phyloP scores from a whole-genome alignment of 1,140 invertebrate species.

The Saccostrea echinata region DNA sequence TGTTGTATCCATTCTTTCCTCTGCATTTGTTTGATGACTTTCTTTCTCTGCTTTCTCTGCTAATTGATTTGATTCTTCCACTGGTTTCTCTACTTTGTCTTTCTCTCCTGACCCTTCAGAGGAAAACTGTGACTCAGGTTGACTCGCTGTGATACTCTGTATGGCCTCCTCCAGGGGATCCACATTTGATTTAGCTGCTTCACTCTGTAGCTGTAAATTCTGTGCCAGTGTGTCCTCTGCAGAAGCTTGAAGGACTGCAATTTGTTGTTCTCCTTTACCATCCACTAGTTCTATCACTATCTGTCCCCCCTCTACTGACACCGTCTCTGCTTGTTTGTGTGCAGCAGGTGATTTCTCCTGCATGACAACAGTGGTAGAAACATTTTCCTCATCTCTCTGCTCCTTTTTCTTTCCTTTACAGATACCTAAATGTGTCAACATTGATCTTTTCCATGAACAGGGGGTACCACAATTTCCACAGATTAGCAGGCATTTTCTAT shows the following conservation, averaged over 20 bases:
- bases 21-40: background rate
- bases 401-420: conserved; percentile 18
- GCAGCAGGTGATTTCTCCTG: background rate
- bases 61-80: conserved; percentile 33
- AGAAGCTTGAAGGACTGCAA: conserved; percentile 20
- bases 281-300: conserved; percentile 33
- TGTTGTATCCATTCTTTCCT: background rate
- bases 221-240: conserved; percentile 8
- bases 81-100: conserved; percentile 2
- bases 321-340: background rate
- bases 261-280: conserved; percentile 29
- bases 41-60: background rate
- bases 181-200: background rate
- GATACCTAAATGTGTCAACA: conserved; percentile 30
- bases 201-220: conserved; percentile 12
- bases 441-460: conserved; percentile 37
- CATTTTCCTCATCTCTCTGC: background rate
- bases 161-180: conserved; percentile 15
- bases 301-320: conserved; percentile 1
- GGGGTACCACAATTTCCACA: conserved; percentile 27
- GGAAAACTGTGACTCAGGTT: background rate
- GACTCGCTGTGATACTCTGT: background rate
- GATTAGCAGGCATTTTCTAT: background rate
- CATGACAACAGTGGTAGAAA: conserved; percentile 17
- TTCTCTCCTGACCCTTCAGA: background rate